Percentiles rank a stretch among this genome's conserved stretches.
These are phyloP conservation scores for Nemapogon koenigi DNA, from an alignment of 2,888 invertebrate species.

Conservation along the genomic window DNA sequence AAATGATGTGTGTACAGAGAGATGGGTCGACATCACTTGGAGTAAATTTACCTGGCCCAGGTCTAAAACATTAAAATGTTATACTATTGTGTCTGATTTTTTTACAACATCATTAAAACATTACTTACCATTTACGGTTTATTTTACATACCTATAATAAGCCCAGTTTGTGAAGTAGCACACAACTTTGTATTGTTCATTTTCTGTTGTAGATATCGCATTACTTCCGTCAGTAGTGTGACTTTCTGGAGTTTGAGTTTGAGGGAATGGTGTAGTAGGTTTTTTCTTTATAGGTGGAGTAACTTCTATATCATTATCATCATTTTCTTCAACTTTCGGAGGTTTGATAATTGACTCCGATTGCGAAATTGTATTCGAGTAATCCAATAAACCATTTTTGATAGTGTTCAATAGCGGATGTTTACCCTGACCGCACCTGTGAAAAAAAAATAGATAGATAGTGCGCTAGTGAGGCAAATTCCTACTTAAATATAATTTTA, in stretches of 20 bases:
- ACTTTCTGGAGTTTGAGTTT: slow-evolving; percentile 20
- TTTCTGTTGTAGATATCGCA: slow-evolving; percentile 17
- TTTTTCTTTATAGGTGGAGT: slow-evolving; percentile 27
- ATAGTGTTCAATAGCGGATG: slow-evolving; percentile 84
- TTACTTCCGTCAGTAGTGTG: slow-evolving; percentile 27
- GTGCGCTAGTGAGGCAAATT: not conserved
- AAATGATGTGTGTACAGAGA: slow-evolving; percentile 90
- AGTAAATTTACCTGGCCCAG: slow-evolving; percentile 79
- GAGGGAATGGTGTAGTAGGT: slow-evolving; percentile 21
- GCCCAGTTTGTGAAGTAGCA: slow-evolving; percentile 96
- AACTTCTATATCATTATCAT: slow-evolving; percentile 47
- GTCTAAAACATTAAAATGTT: slow-evolving; percentile 45
- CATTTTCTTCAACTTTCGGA: slow-evolving; percentile 27
- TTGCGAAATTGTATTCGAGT: slow-evolving; percentile 15
- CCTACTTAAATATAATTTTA: not conserved
- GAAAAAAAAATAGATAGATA: slow-evolving; percentile 19
- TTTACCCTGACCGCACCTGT: slow-evolving; percentile 76
- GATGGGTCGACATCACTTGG: slow-evolving; percentile 85
- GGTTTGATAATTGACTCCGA: slow-evolving; percentile 18
- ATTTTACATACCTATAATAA: slow-evolving; percentile 72
- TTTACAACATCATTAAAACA: slow-evolving; percentile 1
- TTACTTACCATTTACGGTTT: not conserved
- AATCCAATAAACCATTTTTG: slow-evolving; percentile 70
- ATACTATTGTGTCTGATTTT: not conserved
- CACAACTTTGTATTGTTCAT: slow-evolving; percentile 74